A percentile compares a stretch with the other conserved stretches of the same genome.
These are phyloP conservation scores for Vanacampus margaritifer DNA, from an alignment of 2,113 vertebrate species.

Conservation along the genomic window DNA sequence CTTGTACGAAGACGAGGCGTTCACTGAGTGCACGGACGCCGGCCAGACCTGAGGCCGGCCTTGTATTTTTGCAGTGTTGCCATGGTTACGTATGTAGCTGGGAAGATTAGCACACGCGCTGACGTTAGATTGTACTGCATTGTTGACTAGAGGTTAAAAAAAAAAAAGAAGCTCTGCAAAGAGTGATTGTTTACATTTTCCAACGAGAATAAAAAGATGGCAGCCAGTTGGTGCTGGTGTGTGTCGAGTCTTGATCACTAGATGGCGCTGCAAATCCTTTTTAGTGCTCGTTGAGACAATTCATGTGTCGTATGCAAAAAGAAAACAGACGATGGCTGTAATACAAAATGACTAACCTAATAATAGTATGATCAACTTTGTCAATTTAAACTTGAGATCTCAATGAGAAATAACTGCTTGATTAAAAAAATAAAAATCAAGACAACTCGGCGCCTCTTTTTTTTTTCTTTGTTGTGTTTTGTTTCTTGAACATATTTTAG, in stretches of 20 bases:
- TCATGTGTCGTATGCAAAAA: too few relatives aligned
- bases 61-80: background rate
- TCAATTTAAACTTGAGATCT: too few relatives aligned
- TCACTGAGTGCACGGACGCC: conserved; percentile 44
- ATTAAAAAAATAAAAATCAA: too few relatives aligned
- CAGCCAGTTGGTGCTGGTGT: background rate
- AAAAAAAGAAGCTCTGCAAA: conserved; percentile 31
- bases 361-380: too few relatives aligned
- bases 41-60: background rate
- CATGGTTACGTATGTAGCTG: background rate
- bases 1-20: conserved; percentile 68
- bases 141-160: conserved; percentile 2
- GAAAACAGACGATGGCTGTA: too few relatives aligned
- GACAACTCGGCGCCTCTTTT: too few relatives aligned
- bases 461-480: too few relatives aligned
- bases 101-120: background rate
- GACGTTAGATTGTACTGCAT: background rate
- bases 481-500: too few relatives aligned
- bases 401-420: too few relatives aligned
- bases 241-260: conserved; percentile 14
- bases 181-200: conserved; percentile 59
- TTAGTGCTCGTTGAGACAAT: background rate
- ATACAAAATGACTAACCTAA: too few relatives aligned
- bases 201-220: conserved; percentile 52
- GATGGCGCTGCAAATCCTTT: conserved; percentile 1